Base-by-base conservation (phyloP, 2,113 vertebrate genomes). In the Neodon shergylaensis region DNA sequence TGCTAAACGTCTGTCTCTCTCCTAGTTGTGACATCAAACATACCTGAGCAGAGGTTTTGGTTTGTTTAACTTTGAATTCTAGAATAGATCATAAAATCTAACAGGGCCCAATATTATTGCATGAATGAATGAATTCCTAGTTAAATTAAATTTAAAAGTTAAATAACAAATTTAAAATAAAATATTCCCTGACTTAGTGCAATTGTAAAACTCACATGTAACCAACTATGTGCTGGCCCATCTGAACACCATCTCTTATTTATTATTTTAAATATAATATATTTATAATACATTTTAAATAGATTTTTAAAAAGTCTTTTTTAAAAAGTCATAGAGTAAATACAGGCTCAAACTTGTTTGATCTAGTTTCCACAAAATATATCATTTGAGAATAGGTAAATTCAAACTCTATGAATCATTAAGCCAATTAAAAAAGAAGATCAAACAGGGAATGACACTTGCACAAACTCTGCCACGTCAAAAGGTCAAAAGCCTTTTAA, bases 401-500 rank as follows among this genome's bases (percentile, higher is more conserved):
- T 94, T 96, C 82, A 96, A 97, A 93, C 93, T 94, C 89, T 42
- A 78, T 91, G 90, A 94, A 94, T 96, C 92, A 97, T 94, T 96
- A 96, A 91, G 36, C 63, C 96, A 74, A 79, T 28, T 58, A 13
- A 17, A 61, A 31, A 92, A 73, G 5, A 92, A 89, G 58, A 58
- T 19, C 65, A 84, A 81, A 92, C 74, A 79, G 87, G 78, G 94
- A 91, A 81, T 94, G 26, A 52, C 54, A 5, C 84, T 96, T 77
- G 70, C 76, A 78, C 74, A 39, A 92, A 68, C 91, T 79, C 33
- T 78, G 91, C 3, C 94, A 92, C 33, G 39, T 93, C 58, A 22
- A 31, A 81, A 92, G 68, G 52, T 93, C 65, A 22, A 36, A 85
- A 90, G 68, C 54, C 49, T 66, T 72, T 72, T 66, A 95, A 44